phyloP scores from a whole-genome alignment of 2,797 vertebrate genomes.

The Rhincodon typus region DNA sequence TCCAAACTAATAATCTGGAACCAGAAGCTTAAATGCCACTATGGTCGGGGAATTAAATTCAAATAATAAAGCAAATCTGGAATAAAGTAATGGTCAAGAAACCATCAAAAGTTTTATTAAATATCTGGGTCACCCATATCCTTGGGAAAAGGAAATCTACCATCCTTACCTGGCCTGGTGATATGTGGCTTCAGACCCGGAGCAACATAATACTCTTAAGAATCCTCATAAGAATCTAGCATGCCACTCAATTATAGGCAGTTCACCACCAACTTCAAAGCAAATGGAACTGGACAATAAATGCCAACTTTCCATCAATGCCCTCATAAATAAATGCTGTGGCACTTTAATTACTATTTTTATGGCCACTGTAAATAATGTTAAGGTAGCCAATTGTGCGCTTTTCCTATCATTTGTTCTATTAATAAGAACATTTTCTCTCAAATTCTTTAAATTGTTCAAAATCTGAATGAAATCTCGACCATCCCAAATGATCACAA shows the following conservation, averaged over 20 bases:
- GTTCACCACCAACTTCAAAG: background rate
- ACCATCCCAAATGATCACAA: background rate
- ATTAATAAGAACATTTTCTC: background rate
- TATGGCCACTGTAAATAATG: background rate
- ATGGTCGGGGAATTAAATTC: background rate
- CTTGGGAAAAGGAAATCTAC: background rate
- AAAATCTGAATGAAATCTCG: background rate
- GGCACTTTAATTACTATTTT: background rate
- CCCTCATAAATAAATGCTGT: background rate
- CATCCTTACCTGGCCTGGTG: background rate
- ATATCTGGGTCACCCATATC: background rate
- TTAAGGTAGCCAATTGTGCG: background rate
- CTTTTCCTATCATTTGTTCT: background rate
- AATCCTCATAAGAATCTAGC: background rate
- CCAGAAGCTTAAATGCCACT: background rate
- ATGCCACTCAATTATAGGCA: background rate
- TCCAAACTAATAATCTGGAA: background rate
- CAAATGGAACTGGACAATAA: background rate
- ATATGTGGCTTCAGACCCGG: background rate
- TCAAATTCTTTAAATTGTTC: background rate
- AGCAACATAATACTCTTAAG: background rate
- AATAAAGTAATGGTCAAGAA: background rate
- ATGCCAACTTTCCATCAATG: background rate
- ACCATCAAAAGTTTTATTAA: background rate
- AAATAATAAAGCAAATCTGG: background rate